Percentiles rank a stretch among this genome's conserved stretches.
Evolutionary conservation across 2,888 invertebrate species (phyloP).

Genomic region (Mythimna pallens): DNA sequence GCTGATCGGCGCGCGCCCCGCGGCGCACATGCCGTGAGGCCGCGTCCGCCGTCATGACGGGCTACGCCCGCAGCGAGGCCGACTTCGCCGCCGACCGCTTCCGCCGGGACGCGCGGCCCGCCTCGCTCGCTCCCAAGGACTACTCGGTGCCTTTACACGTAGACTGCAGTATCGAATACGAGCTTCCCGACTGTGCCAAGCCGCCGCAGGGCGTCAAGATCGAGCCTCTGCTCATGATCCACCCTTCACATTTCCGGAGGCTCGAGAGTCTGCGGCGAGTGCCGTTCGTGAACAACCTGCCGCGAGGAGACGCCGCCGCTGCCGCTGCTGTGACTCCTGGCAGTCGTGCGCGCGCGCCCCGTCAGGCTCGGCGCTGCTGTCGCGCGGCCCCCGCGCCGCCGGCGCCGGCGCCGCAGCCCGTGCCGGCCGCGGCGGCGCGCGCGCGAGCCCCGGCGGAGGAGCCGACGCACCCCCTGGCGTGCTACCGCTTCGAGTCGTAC

Average conservation of each 20-base stretch:
- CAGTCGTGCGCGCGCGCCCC: constrained; percentile 69
- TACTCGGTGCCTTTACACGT: constrained; percentile 96
- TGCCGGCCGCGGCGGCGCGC: constrained; percentile 71
- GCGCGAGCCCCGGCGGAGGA: constrained; percentile 67
- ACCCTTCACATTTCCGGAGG: constrained; percentile 96
- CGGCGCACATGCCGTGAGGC: constrained; percentile 89
- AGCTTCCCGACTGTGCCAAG: constrained; percentile 96
- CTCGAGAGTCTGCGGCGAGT: constrained; percentile 96
- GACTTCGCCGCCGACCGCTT: constrained; percentile 88
- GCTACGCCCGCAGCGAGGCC: constrained; percentile 89
- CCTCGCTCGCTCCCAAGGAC: constrained; percentile 93
- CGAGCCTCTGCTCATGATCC: constrained; percentile 97
- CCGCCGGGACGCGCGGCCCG: constrained; percentile 86
- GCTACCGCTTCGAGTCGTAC: constrained; percentile 78
- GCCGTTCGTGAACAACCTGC: constrained; percentile 96
- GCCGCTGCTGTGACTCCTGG: constrained; percentile 74
- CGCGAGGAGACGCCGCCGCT: constrained; percentile 89
- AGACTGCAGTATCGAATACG: constrained; percentile 97
- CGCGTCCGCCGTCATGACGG: constrained; percentile 87
- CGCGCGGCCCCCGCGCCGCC: constrained; percentile 72
- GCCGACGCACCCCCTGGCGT: constrained; percentile 67
- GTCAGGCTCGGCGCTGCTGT: constrained; percentile 74
- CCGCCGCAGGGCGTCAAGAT: constrained; percentile 95
- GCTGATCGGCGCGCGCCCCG: constrained; percentile 88
- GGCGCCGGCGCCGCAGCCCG: constrained; percentile 74